phyloP scores from a whole-genome alignment of 2,797 vertebrate genomes.

The Typhlichthys eigenmanni region DNA sequence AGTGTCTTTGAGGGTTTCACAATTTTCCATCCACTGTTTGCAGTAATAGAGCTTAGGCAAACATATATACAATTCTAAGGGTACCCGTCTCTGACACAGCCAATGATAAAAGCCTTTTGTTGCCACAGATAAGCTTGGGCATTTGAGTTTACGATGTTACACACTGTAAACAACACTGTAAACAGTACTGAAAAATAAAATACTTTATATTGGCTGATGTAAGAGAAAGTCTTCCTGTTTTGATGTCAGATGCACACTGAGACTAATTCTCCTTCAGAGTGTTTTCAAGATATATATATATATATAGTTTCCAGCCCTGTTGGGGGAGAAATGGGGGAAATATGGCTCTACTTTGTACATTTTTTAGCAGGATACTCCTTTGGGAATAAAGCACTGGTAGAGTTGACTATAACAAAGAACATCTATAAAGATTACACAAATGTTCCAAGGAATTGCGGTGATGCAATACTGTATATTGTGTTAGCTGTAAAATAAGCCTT shows the following conservation, averaged over 20 bases:
- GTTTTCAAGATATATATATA: conserved; percentile 1
- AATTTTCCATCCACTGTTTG: conserved; percentile 20
- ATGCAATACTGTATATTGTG: conserved; percentile 17
- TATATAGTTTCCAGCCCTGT: conserved; percentile 10
- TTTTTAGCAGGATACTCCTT: conserved; percentile 16
- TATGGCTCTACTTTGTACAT: conserved; percentile 16
- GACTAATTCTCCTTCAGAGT: neutral
- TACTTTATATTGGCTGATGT: conserved; percentile 6
- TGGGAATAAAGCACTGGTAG: conserved; percentile 14
- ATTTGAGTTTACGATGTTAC: conserved; percentile 28
- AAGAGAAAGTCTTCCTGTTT: conserved; percentile 12
- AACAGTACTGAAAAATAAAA: conserved; percentile 43
- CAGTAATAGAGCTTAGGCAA: conserved; percentile 29
- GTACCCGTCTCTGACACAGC: conserved; percentile 9
- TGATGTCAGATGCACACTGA: conserved; percentile 9
- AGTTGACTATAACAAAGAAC: conserved; percentile 28
- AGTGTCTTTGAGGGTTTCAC: conserved; percentile 19
- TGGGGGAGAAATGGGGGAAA: conserved; percentile 28
- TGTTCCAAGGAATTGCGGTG: conserved; percentile 30
- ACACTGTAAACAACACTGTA: conserved; percentile 41
- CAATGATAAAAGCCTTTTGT: conserved; percentile 38
- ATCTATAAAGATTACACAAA: conserved; percentile 19
- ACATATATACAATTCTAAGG: conserved; percentile 12
- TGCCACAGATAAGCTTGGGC: conserved; percentile 23
- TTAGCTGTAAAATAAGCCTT: conserved; percentile 10